Conservation (phyloP, 2,113 vertebrate genomes). For the Gymnarchus niloticus region DNA sequence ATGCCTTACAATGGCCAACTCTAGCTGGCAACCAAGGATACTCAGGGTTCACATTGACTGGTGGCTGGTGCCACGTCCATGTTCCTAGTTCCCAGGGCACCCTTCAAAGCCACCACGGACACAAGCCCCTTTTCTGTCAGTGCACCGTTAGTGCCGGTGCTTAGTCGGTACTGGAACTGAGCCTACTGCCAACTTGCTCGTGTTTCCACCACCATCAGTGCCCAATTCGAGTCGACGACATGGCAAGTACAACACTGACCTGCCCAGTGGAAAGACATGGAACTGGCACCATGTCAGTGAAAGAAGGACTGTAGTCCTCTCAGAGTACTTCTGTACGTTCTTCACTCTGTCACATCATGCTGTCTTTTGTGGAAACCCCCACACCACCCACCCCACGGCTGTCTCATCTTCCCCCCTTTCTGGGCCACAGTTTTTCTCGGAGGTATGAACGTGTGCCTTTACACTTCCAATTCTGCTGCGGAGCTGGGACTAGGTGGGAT, state of each 20-base stretch:
- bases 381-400: neutral
- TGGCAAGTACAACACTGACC: too few species aligned
- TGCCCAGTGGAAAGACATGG: too few species aligned
- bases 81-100: too few species aligned
- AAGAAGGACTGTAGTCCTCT: neutral
- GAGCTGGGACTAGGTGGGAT: neutral
- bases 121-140: too few species aligned
- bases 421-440: neutral
- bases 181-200: too few species aligned
- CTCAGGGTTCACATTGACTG: neutral
- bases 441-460: neutral
- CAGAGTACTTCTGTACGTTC: neutral
- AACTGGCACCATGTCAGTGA: too few species aligned
- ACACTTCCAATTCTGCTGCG: neutral
- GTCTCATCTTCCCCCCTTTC: neutral
- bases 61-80: neutral
- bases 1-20: neutral
- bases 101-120: too few species aligned
- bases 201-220: too few species aligned
- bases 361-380: neutral
- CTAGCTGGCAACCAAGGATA: neutral
- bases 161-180: too few species aligned
- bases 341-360: neutral
- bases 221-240: too few species aligned
- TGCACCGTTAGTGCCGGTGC: too few species aligned